Conservation (phyloP, 2,888 invertebrate genomes). For the Drosophila nigricruria region DNA sequence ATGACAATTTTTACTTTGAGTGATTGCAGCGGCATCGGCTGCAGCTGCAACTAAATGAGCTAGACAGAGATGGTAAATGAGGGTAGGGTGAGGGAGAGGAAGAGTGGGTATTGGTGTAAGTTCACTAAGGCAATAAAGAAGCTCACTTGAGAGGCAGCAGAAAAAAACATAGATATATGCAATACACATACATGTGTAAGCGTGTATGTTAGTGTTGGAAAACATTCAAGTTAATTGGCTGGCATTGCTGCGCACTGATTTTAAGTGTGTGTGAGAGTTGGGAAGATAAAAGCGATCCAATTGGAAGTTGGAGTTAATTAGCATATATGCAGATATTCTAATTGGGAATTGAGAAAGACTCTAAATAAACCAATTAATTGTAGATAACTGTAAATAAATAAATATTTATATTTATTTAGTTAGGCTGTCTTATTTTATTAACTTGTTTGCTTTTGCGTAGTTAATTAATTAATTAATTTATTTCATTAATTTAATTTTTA, state of each 20-base stretch:
- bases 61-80: not conserved
- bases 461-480: not conserved
- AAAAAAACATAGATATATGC: slow-evolving; percentile 1
- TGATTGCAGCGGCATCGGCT: slow-evolving; percentile 58
- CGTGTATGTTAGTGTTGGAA: slow-evolving; percentile 7
- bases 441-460: not conserved
- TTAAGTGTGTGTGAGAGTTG: not conserved
- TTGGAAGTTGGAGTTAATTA: not conserved
- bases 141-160: slow-evolving; percentile 14
- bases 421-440: not conserved
- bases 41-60: slow-evolving; percentile 1
- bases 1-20: slow-evolving; percentile 74
- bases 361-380: not conserved
- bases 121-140: slow-evolving; percentile 41
- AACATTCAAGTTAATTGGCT: slow-evolving; percentile 30
- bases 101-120: not conserved
- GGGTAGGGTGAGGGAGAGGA: not conserved
- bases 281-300: not conserved
- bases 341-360: not conserved
- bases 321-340: not conserved
- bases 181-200: not conserved
- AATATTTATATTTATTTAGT: not conserved
- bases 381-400: not conserved
- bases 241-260: slow-evolving; percentile 10
- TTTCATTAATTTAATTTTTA: not conserved